These are phyloP conservation scores for Distichodus sexfasciatus DNA, from an alignment of 2,797 vertebrate species.

Conservation along the genomic window DNA sequence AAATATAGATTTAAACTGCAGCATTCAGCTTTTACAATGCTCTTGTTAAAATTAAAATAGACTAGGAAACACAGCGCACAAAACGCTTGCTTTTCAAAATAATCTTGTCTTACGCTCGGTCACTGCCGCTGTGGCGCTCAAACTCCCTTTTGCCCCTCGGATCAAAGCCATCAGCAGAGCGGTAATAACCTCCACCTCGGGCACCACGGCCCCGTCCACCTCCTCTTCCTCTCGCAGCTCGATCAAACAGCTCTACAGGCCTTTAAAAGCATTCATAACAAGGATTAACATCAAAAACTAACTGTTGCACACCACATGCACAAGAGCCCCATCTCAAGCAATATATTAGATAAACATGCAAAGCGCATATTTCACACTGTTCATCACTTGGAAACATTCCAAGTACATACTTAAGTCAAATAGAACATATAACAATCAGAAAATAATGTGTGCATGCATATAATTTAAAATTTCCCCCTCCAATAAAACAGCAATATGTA, in stretches of 20 bases:
- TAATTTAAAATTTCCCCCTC: no score
- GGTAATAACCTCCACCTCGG: slow-evolving; percentile 70
- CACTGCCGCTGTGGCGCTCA: slow-evolving; percentile 79
- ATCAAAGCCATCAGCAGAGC: slow-evolving; percentile 72
- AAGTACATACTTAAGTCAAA: no score
- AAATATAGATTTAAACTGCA: no score
- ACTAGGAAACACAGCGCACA: not conserved
- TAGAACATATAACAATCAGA: no score
- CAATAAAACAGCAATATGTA: no score
- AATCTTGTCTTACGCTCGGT: slow-evolving; percentile 65
- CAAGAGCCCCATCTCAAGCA: not conserved
- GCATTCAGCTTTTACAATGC: no score
- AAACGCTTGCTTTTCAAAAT: not conserved
- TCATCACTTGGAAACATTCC: no score
- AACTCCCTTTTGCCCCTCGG: slow-evolving; percentile 80
- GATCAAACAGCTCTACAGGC: slow-evolving; percentile 63
- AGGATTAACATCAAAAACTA: not conserved
- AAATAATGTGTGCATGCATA: no score
- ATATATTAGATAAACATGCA: not conserved
- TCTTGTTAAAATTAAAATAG: not conserved
- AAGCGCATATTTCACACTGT: no score
- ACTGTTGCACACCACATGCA: no score
- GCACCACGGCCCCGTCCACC: slow-evolving; percentile 69
- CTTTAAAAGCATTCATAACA: not conserved
- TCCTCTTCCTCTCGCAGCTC: slow-evolving; percentile 69